Percentiles rank a stretch among this genome's conserved stretches.
phyloP scores from a whole-genome alignment of 2,113 vertebrate species.

The Vicugna pacos region DNA sequence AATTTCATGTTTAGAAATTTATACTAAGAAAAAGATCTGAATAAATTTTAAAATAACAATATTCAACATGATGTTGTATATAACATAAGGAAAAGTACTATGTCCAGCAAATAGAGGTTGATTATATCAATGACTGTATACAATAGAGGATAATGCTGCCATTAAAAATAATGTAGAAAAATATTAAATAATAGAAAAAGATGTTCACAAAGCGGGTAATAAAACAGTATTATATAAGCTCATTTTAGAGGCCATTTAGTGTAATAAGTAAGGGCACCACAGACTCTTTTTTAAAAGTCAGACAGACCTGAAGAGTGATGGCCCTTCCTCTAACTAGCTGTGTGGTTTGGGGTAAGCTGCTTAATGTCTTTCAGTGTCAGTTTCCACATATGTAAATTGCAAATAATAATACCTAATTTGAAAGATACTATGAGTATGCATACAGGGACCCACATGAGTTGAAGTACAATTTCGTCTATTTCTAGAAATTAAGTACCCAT shows the following conservation, averaged over 20 bases:
- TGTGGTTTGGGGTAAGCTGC: neutral
- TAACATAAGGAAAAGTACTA: neutral
- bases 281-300: neutral
- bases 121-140: neutral
- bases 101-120: neutral
- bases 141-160: neutral
- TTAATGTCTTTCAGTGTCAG: slow-evolving; percentile 6
- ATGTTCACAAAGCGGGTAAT: neutral
- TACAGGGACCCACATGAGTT: neutral
- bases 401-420: slow-evolving; percentile 21
- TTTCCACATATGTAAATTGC: neutral
- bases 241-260: neutral
- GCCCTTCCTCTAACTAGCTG: neutral
- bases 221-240: neutral
- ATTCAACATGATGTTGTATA: neutral
- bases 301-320: neutral
- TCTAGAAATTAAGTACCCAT: neutral
- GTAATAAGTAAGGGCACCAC: neutral
- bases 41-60: slow-evolving; percentile 9
- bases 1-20: slow-evolving; percentile 51
- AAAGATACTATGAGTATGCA: neutral
- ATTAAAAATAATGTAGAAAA: slow-evolving; percentile 33
- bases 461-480: neutral
- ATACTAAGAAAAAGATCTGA: slow-evolving; percentile 10
- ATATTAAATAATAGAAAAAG: neutral